Evolutionary conservation across 2,113 vertebrate genomes (phyloP), one percentile per base, ranked within the genome.

Genomic region (Alces alces): DNA sequence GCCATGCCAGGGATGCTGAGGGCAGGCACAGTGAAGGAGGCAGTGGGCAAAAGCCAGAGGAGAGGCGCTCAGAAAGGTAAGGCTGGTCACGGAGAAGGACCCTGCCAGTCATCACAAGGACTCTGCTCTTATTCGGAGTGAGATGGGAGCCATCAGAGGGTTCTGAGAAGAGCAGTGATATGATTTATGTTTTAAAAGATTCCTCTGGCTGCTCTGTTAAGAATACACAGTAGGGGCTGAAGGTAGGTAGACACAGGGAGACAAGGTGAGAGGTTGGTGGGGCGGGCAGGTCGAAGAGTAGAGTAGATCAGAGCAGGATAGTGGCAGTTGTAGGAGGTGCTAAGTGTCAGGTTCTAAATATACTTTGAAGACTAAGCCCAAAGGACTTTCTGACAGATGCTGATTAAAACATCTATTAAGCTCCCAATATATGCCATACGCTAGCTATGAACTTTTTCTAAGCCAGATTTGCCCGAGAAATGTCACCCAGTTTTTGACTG

Each of bases 321-420:
- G 15, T 14, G 28, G n/a, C 61, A n/a, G 52, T n/a, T 52, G 30
- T 83, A 95, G 33, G 60, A 70, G 61, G 21, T 83, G 61, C 92
- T 91, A 47, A 61, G 93, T 84, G 30, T 89, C 76, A 70, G 57
- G 82, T 5, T 50, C 86, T 57, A 86, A 85, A 90, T 52, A 66
- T 64, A 90, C 86, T 90, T 55, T 87, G 87, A 95, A 97, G 89
- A 78, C 57, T 70, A 60, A 89, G 39, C 89, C 58, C 93, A 80
- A 79, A 89, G 55, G 83, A 82, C 86, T 93, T 93, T 61, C 94
- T 86, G 85, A 78, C 70, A 83, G 91, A 13, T 57, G 55, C 86
- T 96, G 97, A 96, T 97, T 95, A 93, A 97, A 89, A 84, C 55
- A 89, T 97, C 96, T 33, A 97, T 96, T 97, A 95, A 86, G 39